Evolutionary conservation across 2,113 vertebrate genomes (phyloP).

Genomic region (Entosphenus tridentatus): DNA sequence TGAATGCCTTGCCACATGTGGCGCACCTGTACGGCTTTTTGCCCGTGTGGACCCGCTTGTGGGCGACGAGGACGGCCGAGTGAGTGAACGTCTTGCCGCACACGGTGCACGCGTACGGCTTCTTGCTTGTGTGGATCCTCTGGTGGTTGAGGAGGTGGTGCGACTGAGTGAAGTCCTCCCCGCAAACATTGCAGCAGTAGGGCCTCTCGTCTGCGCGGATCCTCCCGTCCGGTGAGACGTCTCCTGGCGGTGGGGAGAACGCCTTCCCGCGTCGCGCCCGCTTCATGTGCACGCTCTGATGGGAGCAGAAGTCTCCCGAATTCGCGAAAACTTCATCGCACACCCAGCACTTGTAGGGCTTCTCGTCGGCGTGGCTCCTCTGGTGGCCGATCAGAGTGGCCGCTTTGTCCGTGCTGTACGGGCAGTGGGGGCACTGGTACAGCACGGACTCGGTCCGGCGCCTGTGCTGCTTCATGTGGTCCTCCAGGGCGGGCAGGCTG

Average conservation of each 20-base stretch:
- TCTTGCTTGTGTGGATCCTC: not conserved
- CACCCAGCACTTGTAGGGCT: too few species aligned
- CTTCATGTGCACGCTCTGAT: too few species aligned
- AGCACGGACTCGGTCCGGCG: too few species aligned
- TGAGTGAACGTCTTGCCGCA: conserved; percentile 4
- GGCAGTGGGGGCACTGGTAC: too few species aligned
- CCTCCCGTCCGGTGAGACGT: not conserved
- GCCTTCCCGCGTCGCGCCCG: not conserved
- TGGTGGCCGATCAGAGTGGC: too few species aligned
- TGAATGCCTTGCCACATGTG: conserved; percentile 13
- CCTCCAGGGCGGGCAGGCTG: too few species aligned
- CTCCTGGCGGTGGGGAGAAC: not conserved
- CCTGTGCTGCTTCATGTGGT: too few species aligned
- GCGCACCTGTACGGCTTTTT: conserved; percentile 6
- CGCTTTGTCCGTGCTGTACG: too few species aligned
- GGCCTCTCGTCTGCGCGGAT: not conserved
- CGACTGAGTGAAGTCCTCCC: conserved; percentile 1
- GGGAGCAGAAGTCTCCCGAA: too few species aligned
- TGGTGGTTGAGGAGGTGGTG: not conserved
- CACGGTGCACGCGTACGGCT: not conserved
- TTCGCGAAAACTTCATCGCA: too few species aligned
- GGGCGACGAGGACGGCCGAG: conserved; percentile 4
- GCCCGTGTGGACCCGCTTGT: conserved; percentile 9
- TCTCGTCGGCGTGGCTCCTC: too few species aligned
- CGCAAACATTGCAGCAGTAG: not conserved